These are phyloP conservation scores for Podarcis raffonei DNA, from an alignment of 2,113 vertebrate genomes.

Conservation along the genomic window DNA sequence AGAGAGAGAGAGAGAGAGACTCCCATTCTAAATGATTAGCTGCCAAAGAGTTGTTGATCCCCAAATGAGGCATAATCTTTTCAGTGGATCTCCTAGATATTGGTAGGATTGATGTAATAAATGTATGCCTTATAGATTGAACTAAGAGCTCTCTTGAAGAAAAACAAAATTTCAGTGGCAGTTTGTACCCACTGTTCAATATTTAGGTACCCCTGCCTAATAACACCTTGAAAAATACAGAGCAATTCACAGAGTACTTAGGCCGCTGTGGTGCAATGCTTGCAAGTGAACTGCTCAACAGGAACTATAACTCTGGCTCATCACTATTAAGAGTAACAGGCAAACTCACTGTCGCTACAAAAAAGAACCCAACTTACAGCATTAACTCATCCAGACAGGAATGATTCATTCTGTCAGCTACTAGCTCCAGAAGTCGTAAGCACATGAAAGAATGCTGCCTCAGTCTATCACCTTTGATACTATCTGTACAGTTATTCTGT, in stretches of 20 bases:
- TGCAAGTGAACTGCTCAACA: neutral
- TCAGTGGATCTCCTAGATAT: neutral
- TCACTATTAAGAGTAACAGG: neutral
- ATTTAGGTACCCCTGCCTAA: neutral
- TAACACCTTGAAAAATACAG: neutral
- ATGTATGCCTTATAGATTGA: neutral
- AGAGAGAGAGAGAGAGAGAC: too few species aligned
- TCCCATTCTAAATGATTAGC: neutral
- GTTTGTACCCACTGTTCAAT: neutral
- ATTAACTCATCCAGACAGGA: slow-evolving; percentile 14
- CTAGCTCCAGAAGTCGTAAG: neutral
- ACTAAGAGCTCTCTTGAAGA: neutral
- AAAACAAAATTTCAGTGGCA: neutral
- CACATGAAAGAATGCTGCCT: neutral
- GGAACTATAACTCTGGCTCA: neutral
- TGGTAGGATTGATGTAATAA: neutral
- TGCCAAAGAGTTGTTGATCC: neutral
- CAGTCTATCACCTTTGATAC: slow-evolving; percentile 17
- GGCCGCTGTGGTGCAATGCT: neutral
- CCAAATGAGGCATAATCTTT: neutral
- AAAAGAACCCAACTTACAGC: rapidly evolving
- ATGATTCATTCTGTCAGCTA: neutral
- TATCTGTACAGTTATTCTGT: slow-evolving; percentile 15
- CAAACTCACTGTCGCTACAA: neutral
- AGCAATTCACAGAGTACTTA: neutral